Base-by-base conservation (phyloP, 53 echinoderm and acorn worm species). In the Luidia sarsii region DNA sequence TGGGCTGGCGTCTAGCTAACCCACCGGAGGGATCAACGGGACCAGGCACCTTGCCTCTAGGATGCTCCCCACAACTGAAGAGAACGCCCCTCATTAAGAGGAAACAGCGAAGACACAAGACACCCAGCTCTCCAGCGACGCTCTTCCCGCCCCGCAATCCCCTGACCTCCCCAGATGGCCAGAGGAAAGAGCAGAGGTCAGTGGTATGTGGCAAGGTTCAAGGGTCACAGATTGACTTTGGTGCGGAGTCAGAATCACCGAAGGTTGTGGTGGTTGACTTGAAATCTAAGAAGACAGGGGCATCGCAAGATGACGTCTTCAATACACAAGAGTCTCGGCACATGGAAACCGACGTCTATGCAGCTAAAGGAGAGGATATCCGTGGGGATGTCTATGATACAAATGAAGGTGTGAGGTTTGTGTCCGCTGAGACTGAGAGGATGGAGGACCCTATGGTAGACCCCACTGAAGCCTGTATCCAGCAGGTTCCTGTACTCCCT, bases 1-100 rank as follows among this genome's bases (percentile, higher is more conserved):
- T 96, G 38, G 97, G 97, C 7, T 94, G 88, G 86, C 88, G 97
- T 22, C 83, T 96, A 6, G 97, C 97, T 31, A 91, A 91, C 56
- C 83, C 79, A 50, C 88, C 90, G 32, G 85, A 71, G 31, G 91
- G 83, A 9, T 56, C 79, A 25, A 74, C 50, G n/a, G 31, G 25
- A 14, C 45, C 39, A 4, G 67, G 68, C 57, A 56, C 33, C 62
- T 62, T 79, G 27, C 65, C 56, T 30, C 80, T 79, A 15, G 64
- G 68, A 19, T 24, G 39, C 48, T 83, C 82, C 0, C 70, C 70
- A 45, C 35, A 33, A 21, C 33, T 83, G 9, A 83, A 36, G 50
- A 73, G 55, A 24, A 85, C 73, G 20, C 85, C 89, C 7, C 45
- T 57, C 8, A 52, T 67, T 22, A 68, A 57, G 41, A 33, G 82